Evolutionary conservation across 2,113 vertebrate species (phyloP).

Genomic region (Saguinus midas): DNA sequence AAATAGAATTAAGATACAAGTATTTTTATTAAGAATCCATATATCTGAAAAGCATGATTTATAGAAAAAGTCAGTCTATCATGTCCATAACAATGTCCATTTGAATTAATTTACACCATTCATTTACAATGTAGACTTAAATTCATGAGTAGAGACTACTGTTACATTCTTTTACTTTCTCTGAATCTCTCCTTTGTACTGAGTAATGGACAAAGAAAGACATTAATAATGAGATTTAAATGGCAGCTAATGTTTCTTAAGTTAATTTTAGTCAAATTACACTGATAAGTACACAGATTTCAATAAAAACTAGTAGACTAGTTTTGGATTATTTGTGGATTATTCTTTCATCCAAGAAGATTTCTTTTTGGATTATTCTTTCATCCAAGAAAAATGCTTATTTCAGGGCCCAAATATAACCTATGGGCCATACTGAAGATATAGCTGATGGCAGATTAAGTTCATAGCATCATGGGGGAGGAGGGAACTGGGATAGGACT

Average conservation of each 20-base stretch:
- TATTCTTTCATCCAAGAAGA: background rate
- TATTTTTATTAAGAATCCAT: background rate
- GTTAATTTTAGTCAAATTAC: constrained; percentile 5
- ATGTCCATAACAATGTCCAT: background rate
- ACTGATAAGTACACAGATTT: background rate
- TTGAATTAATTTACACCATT: constrained; percentile 5
- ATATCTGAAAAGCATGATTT: background rate
- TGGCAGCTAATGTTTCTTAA: background rate
- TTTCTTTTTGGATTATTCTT: constrained; percentile 26
- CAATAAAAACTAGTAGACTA: background rate
- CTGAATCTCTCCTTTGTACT: background rate
- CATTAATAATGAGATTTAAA: constrained; percentile 5
- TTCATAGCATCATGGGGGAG: background rate
- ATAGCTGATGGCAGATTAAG: background rate
- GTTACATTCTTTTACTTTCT: background rate
- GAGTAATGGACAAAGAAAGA: background rate
- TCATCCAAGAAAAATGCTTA: background rate
- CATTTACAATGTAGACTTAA: background rate
- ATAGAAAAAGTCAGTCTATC: background rate
- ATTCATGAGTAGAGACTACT: background rate
- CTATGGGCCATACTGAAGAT: background rate
- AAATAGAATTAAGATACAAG: background rate
- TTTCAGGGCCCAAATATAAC: background rate
- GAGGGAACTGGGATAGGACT: background rate
- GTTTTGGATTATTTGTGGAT: background rate